A percentile compares a stretch with the other conserved stretches of the same genome.
Conservation (phyloP, 1,140 invertebrate genomes). For the Drosophila kanapiae region DNA sequence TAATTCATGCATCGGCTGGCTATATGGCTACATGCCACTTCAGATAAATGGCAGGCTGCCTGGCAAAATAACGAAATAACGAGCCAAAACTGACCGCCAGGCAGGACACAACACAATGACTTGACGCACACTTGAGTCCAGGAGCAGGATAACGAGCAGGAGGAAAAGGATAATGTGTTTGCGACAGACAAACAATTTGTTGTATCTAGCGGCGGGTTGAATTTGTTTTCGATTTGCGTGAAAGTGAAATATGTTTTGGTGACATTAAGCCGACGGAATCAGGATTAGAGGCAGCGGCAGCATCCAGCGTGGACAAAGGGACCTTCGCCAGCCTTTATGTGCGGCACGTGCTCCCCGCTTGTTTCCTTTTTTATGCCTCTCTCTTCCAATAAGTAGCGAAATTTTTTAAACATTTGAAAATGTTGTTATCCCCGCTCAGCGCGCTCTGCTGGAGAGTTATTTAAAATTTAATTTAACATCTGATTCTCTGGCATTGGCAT, state of each 20-base stretch:
- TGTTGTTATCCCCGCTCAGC: constrained; percentile 71
- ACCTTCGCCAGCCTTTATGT: constrained; percentile 52
- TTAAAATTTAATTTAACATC: constrained; percentile 71
- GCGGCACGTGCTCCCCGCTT: constrained; percentile 70
- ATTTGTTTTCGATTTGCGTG: constrained; percentile 76
- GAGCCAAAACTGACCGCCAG: constrained; percentile 40
- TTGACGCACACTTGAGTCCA: constrained; percentile 63
- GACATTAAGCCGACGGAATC: constrained; percentile 79
- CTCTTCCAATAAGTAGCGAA: constrained; percentile 68
- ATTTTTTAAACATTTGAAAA: constrained; percentile 76
- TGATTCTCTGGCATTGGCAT: constrained; percentile 61
- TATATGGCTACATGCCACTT: constrained; percentile 58
- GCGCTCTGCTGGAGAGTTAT: constrained; percentile 20
- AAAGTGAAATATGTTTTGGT: constrained; percentile 83
- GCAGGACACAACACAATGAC: constrained; percentile 18
- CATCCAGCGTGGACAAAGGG: constrained; percentile 58
- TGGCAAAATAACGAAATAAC: constrained; percentile 43
- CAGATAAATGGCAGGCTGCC: constrained; percentile 62
- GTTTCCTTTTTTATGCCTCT: constrained; percentile 26
- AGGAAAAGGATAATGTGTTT: constrained; percentile 11
- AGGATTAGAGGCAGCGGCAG: constrained; percentile 71
- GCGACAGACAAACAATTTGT: constrained; percentile 41
- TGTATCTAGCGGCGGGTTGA: constrained; percentile 60
- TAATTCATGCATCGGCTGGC: constrained; percentile 77
- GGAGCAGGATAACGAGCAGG: constrained; percentile 65